These are phyloP conservation scores for Drosophila parvula DNA, from an alignment of 1,140 invertebrate species.

Conservation along the genomic window DNA sequence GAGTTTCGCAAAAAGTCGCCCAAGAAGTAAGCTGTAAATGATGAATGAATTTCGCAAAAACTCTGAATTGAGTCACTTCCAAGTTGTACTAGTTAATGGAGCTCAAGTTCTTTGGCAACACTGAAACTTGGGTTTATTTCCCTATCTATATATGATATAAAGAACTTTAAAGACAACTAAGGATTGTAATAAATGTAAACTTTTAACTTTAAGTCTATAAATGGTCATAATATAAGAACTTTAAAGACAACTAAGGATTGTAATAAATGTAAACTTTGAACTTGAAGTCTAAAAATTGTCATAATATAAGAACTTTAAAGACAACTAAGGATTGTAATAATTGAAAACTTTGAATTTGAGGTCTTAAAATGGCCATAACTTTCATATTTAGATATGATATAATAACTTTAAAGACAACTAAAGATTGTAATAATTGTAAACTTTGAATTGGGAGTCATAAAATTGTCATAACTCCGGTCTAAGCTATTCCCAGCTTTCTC, in stretches of 20 bases:
- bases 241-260: too few species aligned
- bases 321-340: too few species aligned
- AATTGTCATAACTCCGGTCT: background rate
- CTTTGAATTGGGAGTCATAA: background rate
- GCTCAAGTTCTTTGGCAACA: background rate
- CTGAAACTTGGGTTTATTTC: background rate
- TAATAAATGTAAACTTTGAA: too few species aligned
- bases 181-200: too few species aligned
- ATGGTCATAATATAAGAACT: too few species aligned
- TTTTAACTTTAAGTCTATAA: too few species aligned
- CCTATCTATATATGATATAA: background rate
- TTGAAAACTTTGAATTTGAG: too few species aligned
- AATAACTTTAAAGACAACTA: background rate
- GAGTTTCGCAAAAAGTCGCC: conserved; percentile 20
- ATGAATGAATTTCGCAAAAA: conserved; percentile 41
- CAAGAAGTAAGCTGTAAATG: conserved; percentile 19
- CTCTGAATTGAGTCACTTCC: conserved; percentile 10
- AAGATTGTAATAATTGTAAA: background rate
- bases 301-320: background rate
- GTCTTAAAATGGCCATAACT: too few species aligned
- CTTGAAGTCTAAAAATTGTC: too few species aligned
- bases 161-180: too few species aligned
- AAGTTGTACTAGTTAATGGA: conserved; percentile 13
- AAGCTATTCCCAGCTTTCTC: background rate
- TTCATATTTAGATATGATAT: background rate